Percentiles rank a stretch among this genome's conserved stretches.
Conservation (phyloP, 2,888 invertebrate genomes). For the Chrysopilus asiliformis region DNA sequence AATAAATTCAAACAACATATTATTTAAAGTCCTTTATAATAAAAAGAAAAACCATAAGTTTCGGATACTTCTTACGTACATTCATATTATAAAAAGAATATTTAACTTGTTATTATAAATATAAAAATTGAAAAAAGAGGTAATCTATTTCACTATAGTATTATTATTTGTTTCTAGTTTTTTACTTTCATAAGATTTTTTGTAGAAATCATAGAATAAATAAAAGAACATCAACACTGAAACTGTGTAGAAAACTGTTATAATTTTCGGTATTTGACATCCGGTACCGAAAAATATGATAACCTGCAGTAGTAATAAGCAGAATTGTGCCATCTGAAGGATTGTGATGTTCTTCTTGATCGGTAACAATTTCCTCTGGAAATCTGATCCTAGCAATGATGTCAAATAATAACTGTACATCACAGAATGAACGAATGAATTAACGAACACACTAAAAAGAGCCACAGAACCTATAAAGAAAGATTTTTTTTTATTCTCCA, state of each 20-base stretch:
- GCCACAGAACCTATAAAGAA: conserved; percentile 48
- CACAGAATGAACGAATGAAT: conserved; percentile 54
- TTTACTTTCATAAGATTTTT: conserved; percentile 38
- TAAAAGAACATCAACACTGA: conserved; percentile 44
- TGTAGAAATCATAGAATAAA: conserved; percentile 59
- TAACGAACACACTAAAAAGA: conserved; percentile 50
- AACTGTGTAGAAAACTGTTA: not conserved
- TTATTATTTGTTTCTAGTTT: conserved; percentile 5
- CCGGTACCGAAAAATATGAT: not conserved
- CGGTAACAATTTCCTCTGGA: conserved; percentile 41
- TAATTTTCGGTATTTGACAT: not conserved
- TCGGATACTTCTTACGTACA: too few species aligned
- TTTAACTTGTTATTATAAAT: too few species aligned
- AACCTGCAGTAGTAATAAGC: conserved; percentile 46
- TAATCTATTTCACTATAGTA: too few species aligned
- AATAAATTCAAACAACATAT: too few species aligned
- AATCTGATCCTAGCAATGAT: conserved; percentile 42
- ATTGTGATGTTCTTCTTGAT: conserved; percentile 49
- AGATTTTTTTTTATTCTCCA: too few species aligned
- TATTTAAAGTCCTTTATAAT: too few species aligned
- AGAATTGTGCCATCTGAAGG: conserved; percentile 61
- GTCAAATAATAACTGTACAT: conserved; percentile 66
- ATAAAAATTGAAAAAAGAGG: too few species aligned
- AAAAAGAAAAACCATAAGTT: too few species aligned
- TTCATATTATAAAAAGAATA: too few species aligned